These are phyloP conservation scores for Epicauta chinensis DNA, from an alignment of 1,140 invertebrate species.

Conservation along the genomic window DNA sequence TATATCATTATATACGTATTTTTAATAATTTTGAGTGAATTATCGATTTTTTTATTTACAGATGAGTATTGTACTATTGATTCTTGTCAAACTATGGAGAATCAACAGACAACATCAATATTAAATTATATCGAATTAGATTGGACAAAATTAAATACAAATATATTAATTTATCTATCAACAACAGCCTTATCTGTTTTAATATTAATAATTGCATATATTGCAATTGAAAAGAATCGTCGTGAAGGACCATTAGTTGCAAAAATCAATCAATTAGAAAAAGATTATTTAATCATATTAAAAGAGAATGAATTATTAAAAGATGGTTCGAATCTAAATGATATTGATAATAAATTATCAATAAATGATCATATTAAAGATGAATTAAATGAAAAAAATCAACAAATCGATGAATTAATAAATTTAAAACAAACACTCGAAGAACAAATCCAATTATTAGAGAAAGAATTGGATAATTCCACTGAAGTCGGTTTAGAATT, in stretches of 20 bases:
- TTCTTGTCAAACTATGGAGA: background rate
- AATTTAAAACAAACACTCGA: slow-evolving; percentile 43
- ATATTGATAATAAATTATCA: slow-evolving; percentile 50
- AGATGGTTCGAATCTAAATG: slow-evolving; percentile 36
- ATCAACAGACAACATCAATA: background rate
- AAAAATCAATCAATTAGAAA: slow-evolving; percentile 57
- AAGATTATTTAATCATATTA: slow-evolving; percentile 45
- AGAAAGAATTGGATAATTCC: slow-evolving; percentile 59
- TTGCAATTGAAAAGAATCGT: slow-evolving; percentile 66
- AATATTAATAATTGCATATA: slow-evolving; percentile 68
- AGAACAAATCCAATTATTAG: slow-evolving; percentile 50
- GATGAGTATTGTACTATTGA: slow-evolving; percentile 3
- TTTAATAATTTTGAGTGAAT: too few species aligned
- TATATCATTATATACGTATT: too few species aligned
- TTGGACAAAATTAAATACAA: slow-evolving; percentile 18
- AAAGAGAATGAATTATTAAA: slow-evolving; percentile 62
- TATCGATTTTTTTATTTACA: background rate
- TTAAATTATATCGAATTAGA: slow-evolving; percentile 3
- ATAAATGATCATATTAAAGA: background rate
- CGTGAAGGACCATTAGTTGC: slow-evolving; percentile 53
- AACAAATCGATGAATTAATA: slow-evolving; percentile 48
- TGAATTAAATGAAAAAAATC: slow-evolving; percentile 57
- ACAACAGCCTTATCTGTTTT: slow-evolving; percentile 63
- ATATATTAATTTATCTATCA: slow-evolving; percentile 35
- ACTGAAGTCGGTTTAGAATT: slow-evolving; percentile 59